Percentiles rank a stretch among this genome's conserved stretches.
Conservation (phyloP, 2,113 vertebrate species). For the Sula dactylatra region DNA sequence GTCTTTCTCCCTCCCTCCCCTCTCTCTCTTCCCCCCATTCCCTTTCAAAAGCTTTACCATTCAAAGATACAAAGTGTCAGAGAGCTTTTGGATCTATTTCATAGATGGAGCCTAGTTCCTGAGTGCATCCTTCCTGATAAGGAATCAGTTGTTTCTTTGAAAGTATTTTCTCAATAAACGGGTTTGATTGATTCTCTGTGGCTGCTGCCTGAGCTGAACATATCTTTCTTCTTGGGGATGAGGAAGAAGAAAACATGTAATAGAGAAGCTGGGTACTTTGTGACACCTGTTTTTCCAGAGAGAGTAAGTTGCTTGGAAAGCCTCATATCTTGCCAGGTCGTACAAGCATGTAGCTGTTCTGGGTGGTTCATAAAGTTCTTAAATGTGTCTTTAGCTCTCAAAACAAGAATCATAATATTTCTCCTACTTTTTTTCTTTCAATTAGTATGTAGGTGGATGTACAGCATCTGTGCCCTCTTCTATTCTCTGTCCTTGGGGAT, state of each 20-base stretch:
- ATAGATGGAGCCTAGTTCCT: neutral
- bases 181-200: neutral
- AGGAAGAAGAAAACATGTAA: neutral
- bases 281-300: neutral
- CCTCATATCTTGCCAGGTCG: neutral
- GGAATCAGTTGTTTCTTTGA: neutral
- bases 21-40: neutral
- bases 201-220: neutral
- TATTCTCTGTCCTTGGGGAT: neutral
- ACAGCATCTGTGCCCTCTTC: neutral
- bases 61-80: neutral
- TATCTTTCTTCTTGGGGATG: neutral
- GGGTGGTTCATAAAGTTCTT: neutral
- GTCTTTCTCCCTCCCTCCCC: too few relatives aligned
- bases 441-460: neutral
- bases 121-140: neutral
- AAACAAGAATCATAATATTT: neutral
- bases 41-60: neutral
- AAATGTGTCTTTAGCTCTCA: neutral
- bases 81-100: neutral
- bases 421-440: neutral
- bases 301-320: neutral
- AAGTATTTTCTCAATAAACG: slow-evolving; percentile 8
- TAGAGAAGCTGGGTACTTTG: neutral
- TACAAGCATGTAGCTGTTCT: neutral